phyloP scores from a whole-genome alignment of 2,797 vertebrate species.

The Epinephelus coioides region DNA sequence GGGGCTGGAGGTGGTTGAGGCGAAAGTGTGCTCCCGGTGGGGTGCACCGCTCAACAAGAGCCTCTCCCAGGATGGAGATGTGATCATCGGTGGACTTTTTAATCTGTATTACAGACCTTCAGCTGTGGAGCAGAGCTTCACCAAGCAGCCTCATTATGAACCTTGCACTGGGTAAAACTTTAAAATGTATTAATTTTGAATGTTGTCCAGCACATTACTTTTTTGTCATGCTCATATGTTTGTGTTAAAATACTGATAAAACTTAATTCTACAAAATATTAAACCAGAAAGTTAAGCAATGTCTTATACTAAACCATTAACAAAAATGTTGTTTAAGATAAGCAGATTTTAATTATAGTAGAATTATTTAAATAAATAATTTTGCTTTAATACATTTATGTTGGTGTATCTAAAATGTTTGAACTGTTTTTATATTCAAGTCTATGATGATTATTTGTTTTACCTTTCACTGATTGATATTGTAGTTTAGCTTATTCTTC shows the following conservation, averaged over 20 bases:
- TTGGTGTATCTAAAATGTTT: background rate
- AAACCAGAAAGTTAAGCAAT: background rate
- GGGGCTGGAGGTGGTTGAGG: slow-evolving; percentile 29
- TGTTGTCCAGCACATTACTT: background rate
- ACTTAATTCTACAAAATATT: background rate
- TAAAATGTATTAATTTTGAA: background rate
- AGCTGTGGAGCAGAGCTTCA: slow-evolving; percentile 65
- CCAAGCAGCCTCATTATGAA: slow-evolving; percentile 47
- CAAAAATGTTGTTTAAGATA: too few species aligned
- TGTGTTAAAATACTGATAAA: background rate
- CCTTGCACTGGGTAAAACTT: slow-evolving; percentile 77
- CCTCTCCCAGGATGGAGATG: slow-evolving; percentile 79
- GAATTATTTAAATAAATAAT: background rate
- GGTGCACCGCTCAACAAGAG: slow-evolving; percentile 44
- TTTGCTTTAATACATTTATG: background rate
- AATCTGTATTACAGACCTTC: slow-evolving; percentile 70
- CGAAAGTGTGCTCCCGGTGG: slow-evolving; percentile 58
- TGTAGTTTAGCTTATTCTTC: background rate
- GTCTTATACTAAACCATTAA: too few species aligned
- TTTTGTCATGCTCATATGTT: background rate
- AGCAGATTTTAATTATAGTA: background rate
- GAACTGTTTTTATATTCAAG: background rate
- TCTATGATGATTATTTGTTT: background rate
- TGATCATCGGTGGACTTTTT: slow-evolving; percentile 82
- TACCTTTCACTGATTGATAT: background rate